Evolutionary conservation across 2,888 invertebrate genomes (phyloP).

Genomic region (Watsonalla binaria): DNA sequence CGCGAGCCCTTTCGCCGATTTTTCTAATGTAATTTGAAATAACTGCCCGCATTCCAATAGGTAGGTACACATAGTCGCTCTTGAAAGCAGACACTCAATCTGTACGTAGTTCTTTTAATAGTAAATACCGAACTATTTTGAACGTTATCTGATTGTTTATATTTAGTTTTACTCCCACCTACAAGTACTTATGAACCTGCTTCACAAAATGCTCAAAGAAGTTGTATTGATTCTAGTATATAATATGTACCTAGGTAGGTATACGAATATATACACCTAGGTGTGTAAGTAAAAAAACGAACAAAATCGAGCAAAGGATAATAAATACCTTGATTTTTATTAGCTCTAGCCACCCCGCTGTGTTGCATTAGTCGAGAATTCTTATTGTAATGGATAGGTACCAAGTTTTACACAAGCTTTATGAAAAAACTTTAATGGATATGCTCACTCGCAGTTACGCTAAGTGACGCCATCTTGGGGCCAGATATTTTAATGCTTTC

Average conservation of each 20-base stretch:
- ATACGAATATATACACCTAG: too few species aligned
- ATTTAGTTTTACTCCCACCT: too few species aligned
- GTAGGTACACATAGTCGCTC: neutral
- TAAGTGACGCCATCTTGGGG: constrained; percentile 1
- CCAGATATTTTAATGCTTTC: neutral
- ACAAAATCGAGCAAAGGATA: neutral
- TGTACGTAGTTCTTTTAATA: too few species aligned
- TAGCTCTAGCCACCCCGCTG: neutral
- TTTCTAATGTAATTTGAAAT: constrained; percentile 38
- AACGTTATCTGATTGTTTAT: too few species aligned
- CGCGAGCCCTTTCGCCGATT: constrained; percentile 46
- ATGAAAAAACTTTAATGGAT: neutral
- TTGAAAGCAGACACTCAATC: neutral
- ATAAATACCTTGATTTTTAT: neutral
- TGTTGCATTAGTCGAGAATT: neutral
- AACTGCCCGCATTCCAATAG: constrained; percentile 13
- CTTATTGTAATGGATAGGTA: neutral
- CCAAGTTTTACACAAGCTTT: neutral
- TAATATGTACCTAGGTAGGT: too few species aligned
- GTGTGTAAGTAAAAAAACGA: neutral
- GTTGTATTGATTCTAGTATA: too few species aligned
- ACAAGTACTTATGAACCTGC: too few species aligned
- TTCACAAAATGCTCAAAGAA: too few species aligned
- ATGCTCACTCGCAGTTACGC: neutral
- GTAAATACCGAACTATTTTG: too few species aligned